Evolutionary conservation across 2,113 vertebrate genomes (phyloP).

Genomic region (Albula glossodonta): DNA sequence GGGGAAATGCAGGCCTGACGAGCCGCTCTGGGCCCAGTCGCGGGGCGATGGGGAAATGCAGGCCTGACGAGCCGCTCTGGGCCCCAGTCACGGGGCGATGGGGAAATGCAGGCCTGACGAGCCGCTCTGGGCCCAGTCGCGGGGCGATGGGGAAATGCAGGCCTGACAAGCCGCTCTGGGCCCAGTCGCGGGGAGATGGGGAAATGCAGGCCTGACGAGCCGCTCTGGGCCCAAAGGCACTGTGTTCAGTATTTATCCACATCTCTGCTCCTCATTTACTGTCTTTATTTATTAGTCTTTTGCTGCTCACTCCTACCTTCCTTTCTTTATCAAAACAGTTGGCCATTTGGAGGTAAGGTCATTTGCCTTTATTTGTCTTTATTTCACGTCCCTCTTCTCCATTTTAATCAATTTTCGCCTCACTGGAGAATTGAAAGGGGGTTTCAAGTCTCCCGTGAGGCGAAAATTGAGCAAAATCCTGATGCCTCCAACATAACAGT

Average conservation of each 20-base stretch:
- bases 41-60: no score
- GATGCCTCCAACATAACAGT: constrained; percentile 35
- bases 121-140: no score
- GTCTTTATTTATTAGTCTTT: neutral
- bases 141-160: no score
- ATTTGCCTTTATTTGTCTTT: constrained; percentile 29
- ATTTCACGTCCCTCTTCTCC: constrained; percentile 12
- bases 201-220: neutral
- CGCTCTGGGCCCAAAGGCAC: constrained; percentile 54
- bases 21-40: no score
- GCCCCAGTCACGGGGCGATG: no score
- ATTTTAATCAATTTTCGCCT: constrained; percentile 26
- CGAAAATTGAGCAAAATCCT: constrained; percentile 31
- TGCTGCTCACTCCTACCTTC: neutral
- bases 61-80: no score
- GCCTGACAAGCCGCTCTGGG: neutral
- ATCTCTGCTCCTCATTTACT: constrained; percentile 33
- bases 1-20: no score
- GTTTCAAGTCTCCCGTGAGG: neutral
- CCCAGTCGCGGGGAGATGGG: no score
- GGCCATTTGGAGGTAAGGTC: neutral
- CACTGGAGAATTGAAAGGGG: neutral
- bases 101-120: no score
- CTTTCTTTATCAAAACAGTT: constrained; percentile 36
- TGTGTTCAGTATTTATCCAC: constrained; percentile 56